phyloP scores from a whole-genome alignment of 2,888 invertebrate species.

The Apodemia zela region DNA sequence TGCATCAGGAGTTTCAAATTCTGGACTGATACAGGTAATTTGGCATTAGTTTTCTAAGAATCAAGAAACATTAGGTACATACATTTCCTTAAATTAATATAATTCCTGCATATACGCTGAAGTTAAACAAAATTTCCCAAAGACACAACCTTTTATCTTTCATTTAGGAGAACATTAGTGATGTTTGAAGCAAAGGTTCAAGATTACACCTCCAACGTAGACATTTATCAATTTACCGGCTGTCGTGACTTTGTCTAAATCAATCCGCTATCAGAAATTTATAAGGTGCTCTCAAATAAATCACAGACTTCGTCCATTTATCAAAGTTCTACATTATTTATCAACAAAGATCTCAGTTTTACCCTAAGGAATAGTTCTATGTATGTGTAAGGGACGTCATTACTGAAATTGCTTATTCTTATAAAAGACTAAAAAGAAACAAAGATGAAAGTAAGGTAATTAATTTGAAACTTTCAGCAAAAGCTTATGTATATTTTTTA shows the following conservation, averaged over 20 bases:
- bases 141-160: background rate
- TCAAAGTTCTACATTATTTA: conserved; percentile 45
- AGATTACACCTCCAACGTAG: conserved; percentile 37
- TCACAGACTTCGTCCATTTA: conserved; percentile 48
- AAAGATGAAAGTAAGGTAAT: too few species aligned
- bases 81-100: background rate
- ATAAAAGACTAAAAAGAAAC: background rate
- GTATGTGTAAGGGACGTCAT: conserved; percentile 16
- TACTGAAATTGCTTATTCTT: conserved; percentile 17
- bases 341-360: conserved; percentile 24
- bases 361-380: conserved; percentile 21
- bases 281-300: conserved; percentile 49
- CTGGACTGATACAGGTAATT: too few species aligned
- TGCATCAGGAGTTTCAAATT: too few species aligned
- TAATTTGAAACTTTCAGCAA: too few species aligned
- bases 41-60: background rate
- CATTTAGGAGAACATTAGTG: conserved; percentile 17
- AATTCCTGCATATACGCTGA: background rate
- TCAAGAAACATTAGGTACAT: too few species aligned
- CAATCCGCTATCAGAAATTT: conserved; percentile 53
- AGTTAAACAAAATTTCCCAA: background rate
- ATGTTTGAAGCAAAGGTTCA: conserved; percentile 35
- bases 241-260: conserved; percentile 51
- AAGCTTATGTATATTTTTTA: too few species aligned
- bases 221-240: conserved; percentile 60